A percentile compares a stretch with the other conserved stretches of the same genome.
These are phyloP conservation scores for Sarcophaga bullata DNA, from an alignment of 1,140 invertebrate genomes.

Conservation along the genomic window DNA sequence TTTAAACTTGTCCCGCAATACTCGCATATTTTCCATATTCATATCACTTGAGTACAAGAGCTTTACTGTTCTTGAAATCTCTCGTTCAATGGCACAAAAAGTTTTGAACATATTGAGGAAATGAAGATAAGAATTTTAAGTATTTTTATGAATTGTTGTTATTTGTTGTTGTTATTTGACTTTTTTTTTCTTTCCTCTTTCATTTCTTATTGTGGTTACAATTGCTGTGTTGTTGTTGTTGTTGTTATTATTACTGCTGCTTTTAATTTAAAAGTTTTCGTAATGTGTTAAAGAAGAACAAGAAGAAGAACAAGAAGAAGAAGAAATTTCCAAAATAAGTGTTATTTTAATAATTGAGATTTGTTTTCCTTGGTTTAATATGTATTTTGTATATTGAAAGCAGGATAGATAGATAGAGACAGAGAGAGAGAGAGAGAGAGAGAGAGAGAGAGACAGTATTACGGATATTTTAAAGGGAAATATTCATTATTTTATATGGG, in stretches of 20 bases:
- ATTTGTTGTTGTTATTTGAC: background rate
- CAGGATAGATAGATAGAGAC: no score
- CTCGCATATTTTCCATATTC: no score
- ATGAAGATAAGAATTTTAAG: slow-evolving; percentile 39
- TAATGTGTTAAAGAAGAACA: background rate
- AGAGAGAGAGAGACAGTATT: no score
- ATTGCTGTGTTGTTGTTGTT: background rate
- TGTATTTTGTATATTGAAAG: no score
- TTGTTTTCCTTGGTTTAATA: background rate
- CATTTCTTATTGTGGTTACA: no score
- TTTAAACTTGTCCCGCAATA: no score
- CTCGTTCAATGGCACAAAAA: slow-evolving; percentile 26
- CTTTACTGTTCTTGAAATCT: background rate
- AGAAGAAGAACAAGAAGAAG: no score
- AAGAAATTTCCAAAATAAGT: slow-evolving; percentile 9
- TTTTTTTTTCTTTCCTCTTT: slow-evolving; percentile 4
- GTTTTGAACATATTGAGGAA: slow-evolving; percentile 36
- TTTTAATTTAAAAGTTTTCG: slow-evolving; percentile 31
- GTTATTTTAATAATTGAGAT: slow-evolving; percentile 11
- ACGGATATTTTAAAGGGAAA: no score
- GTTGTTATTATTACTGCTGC: background rate
- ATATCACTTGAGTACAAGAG: no score
- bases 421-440: no score
- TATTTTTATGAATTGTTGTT: slow-evolving; percentile 38
- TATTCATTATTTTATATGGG: no score